phyloP scores from a whole-genome alignment of 2,113 vertebrate species.

The Onychorhynchus coronatus region DNA sequence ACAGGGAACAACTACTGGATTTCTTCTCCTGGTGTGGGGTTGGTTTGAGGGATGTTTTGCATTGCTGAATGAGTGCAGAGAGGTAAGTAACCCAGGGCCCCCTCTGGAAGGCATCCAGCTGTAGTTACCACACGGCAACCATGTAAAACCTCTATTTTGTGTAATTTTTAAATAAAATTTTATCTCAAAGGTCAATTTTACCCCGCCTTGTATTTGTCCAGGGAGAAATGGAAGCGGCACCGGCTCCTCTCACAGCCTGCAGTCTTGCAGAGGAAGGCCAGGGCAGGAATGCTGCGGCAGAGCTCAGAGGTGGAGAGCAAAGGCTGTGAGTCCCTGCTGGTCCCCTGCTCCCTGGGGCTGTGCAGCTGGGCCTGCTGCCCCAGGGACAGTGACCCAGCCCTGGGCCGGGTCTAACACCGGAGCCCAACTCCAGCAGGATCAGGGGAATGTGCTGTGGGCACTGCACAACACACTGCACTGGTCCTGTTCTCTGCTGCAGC shows the following conservation, averaged over 20 bases:
- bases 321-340: neutral
- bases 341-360: neutral
- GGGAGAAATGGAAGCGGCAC: neutral
- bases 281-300: neutral
- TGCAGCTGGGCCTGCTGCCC: neutral
- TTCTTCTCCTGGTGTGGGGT: neutral
- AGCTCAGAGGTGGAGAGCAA: neutral
- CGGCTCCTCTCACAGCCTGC: neutral
- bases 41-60: neutral
- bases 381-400: neutral
- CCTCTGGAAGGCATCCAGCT: constrained; percentile 22
- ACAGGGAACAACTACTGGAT: neutral
- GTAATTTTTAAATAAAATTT: constrained; percentile 74
- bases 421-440: neutral
- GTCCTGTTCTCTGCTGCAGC: neutral
- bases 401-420: neutral
- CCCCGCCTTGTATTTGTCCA: neutral
- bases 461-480: neutral
- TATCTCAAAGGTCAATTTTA: constrained; percentile 44
- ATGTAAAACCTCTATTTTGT: constrained; percentile 73
- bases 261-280: neutral
- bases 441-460: neutral
- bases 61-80: neutral
- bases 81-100: constrained; percentile 50
- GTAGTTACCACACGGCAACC: constrained; percentile 32